These are phyloP conservation scores for Aspidapion aeneum DNA, from an alignment of 2,888 invertebrate genomes.

Conservation along the genomic window DNA sequence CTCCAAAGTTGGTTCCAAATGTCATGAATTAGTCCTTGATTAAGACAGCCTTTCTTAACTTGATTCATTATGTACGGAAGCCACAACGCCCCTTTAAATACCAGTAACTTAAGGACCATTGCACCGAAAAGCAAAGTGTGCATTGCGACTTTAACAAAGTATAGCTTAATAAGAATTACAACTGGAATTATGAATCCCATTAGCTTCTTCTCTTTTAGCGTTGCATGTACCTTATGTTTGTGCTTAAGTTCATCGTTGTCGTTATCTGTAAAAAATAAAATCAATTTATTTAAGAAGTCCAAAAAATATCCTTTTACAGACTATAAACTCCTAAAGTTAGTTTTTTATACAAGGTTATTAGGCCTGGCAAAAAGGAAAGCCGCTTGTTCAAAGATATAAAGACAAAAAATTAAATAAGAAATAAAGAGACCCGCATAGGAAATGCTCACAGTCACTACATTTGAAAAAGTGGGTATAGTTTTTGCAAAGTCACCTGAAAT, in stretches of 20 bases:
- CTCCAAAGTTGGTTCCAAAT: conserved; percentile 22
- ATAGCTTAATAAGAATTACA: conserved; percentile 19
- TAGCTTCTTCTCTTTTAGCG: conserved; percentile 6
- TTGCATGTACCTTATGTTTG: neutral
- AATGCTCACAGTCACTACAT: no score
- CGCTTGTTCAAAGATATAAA: no score
- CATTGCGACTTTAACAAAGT: conserved; percentile 17
- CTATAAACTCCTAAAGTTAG: no score
- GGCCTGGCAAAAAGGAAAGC: no score
- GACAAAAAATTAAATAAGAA: no score
- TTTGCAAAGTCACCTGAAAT: no score
- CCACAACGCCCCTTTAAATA: conserved; percentile 22
- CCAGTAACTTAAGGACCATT: conserved; percentile 16
- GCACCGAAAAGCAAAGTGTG: conserved; percentile 21
- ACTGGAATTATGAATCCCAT: conserved; percentile 20
- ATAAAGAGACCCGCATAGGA: no score
- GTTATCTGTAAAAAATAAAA: neutral
- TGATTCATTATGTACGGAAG: conserved; percentile 21
- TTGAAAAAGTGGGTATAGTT: no score
- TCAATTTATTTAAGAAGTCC: no score
- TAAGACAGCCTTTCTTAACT: conserved; percentile 19
- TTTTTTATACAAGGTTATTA: no score
- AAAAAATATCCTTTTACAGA: no score
- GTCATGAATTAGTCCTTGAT: conserved; percentile 21
- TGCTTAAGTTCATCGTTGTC: conserved; percentile 10